These are phyloP conservation scores for Notothenia coriiceps DNA, from an alignment of 2,113 vertebrate genomes.

Conservation along the genomic window DNA sequence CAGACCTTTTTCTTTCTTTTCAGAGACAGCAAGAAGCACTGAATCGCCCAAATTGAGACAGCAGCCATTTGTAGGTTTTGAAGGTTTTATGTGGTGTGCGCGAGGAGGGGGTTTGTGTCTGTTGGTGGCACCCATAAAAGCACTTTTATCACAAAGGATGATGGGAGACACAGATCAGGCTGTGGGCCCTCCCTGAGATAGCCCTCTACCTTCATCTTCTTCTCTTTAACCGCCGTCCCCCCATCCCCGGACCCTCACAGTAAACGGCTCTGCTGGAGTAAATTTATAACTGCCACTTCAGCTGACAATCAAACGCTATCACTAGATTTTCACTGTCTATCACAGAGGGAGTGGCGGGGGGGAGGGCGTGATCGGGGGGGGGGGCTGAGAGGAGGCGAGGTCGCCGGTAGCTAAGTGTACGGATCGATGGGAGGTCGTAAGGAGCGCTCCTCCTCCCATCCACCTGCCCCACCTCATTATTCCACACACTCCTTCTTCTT, in stretches of 20 bases:
- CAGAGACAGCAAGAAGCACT: conserved; percentile 46
- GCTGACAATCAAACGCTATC: conserved; percentile 86
- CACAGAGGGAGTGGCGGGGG: conserved; percentile 53
- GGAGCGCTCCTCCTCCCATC: conserved; percentile 38
- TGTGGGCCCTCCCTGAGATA: conserved; percentile 34
- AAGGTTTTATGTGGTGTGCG: conserved; percentile 53
- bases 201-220: conserved; percentile 53
- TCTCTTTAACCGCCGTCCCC: conserved; percentile 48
- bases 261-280: conserved; percentile 83
- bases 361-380: conserved; percentile 31
- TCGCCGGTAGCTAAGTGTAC: conserved; percentile 57
- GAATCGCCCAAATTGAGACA: conserved; percentile 61
- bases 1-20: conserved; percentile 24
- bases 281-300: conserved; percentile 87
- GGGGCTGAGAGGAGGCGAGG: conserved; percentile 35
- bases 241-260: conserved; percentile 71
- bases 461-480: conserved; percentile 49
- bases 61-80: conserved; percentile 64
- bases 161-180: conserved; percentile 77
- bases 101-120: conserved; percentile 20
- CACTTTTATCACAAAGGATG: conserved; percentile 76
- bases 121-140: conserved; percentile 70
- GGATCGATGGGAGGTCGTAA: conserved; percentile 78
- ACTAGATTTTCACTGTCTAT: conserved; percentile 83
- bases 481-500: conserved; percentile 9